phyloP scores from a whole-genome alignment of 2,888 invertebrate species.

The Drosophila mayaguana region DNA sequence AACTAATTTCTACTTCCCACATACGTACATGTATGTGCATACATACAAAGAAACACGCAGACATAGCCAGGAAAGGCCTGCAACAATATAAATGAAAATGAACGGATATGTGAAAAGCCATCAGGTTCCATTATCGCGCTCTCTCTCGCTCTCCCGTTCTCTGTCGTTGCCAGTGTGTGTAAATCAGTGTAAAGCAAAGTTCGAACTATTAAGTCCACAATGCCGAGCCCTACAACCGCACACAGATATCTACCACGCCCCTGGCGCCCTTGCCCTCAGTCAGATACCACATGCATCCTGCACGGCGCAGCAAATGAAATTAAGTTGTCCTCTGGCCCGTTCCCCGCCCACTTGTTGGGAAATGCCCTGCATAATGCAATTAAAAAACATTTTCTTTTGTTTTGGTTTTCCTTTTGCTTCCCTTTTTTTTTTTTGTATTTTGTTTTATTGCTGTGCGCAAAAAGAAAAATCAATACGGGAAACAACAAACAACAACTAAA shows the following conservation, averaged over 20 bases:
- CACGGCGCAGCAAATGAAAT: conserved; percentile 55
- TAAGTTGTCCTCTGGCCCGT: conserved; percentile 38
- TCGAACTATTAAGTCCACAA: conserved; percentile 44
- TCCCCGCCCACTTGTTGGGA: conserved; percentile 15
- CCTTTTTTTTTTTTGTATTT: conserved; percentile 14
- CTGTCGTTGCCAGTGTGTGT: neutral
- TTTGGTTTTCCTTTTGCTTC: conserved; percentile 37
- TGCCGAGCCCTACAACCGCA: conserved; percentile 24
- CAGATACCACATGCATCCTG: conserved; percentile 52
- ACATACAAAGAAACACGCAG: neutral
- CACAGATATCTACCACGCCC: neutral
- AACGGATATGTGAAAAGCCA: conserved; percentile 31
- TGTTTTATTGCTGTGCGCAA: conserved; percentile 21
- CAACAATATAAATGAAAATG: conserved; percentile 26
- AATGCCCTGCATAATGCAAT: conserved; percentile 73
- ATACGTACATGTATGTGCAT: neutral
- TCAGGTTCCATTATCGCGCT: conserved; percentile 2
- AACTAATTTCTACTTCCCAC: conserved; percentile 28
- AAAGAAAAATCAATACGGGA: conserved; percentile 69
- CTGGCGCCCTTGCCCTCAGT: neutral
- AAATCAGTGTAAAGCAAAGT: conserved; percentile 47
- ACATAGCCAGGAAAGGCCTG: conserved; percentile 1
- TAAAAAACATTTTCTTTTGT: conserved; percentile 62
- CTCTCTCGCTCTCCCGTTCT: neutral
- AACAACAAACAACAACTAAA: conserved; percentile 32